Base-by-base conservation (phyloP, 2,113 vertebrate species). In the Saimiri boliviensis region DNA sequence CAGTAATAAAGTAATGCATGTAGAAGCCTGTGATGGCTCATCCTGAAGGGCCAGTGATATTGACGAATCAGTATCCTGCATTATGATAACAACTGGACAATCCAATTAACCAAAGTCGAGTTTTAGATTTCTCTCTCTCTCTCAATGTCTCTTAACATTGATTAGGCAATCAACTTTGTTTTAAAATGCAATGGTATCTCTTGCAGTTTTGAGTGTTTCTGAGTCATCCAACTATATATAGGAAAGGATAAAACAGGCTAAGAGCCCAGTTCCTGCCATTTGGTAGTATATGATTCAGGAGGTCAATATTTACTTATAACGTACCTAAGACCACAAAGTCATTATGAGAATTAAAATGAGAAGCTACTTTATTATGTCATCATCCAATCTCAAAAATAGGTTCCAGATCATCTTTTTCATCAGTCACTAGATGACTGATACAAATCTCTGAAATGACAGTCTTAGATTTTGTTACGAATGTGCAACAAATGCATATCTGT, bases 131-230 rank as follows among this genome's bases (percentile, higher is more conserved):
- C 42, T 81, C 84, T 93, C 71, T 82, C 81, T 95, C 60, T 63
- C 82, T 94, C 23, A 66, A 52, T 27, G 19, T 96, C 70, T 95
- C 70, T 86, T 89, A 87, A 86, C 52, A 97, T 63, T 93, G 96
- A 96, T 85, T 84, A 92, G 56, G 25, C 10, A 70, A 91, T 95
- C 85, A 93, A 88, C 93, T 92, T 81, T 74, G 37, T 37, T 58
- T 95, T 89, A 93, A 91, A 93, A 79, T 80, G 52, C 58, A 93
- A 56, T 52, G 68, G 10, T 12, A 94, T 85, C 70, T 71, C 35
- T 90, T 70, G 47, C 8, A 94, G 63, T 45, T 82, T 20, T 54
- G 54, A 87, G 45, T 84, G 47, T 32, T 86, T 92, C 42, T 89
- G 73, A 97, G 27, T 92, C 11, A 89, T 37, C 7, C 20, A 9